Conservation (phyloP, 30 jellyfish, hydroid and myxozoan species). For the Aurelia sp. region DNA sequence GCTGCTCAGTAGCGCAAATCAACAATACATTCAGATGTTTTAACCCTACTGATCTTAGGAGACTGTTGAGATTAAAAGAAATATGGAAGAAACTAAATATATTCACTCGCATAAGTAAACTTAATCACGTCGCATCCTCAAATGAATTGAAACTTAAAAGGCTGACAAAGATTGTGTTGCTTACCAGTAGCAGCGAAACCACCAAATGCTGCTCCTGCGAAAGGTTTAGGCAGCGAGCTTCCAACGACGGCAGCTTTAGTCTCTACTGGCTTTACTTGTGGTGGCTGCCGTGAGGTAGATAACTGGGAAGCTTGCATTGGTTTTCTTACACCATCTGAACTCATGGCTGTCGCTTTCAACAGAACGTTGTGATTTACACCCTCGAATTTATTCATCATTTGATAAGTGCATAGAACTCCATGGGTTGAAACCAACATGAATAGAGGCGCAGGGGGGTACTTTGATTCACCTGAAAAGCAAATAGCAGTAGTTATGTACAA, state of each 20-base stretch:
- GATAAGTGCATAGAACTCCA: slow-evolving; percentile 84
- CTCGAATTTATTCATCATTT: slow-evolving; percentile 83
- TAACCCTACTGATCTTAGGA: no score
- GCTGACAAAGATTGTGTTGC: neutral
- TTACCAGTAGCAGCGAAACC: neutral
- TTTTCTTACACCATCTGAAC: slow-evolving; percentile 31
- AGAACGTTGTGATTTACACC: slow-evolving; percentile 68
- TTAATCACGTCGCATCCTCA: no score
- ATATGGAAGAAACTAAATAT: no score
- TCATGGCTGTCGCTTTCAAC: slow-evolving; percentile 24
- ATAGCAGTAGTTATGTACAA: no score
- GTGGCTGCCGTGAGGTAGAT: neutral
- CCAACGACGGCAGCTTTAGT: neutral
- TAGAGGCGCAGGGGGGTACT: slow-evolving; percentile 89
- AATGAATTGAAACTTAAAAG: no score
- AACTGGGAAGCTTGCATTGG: slow-evolving; percentile 6
- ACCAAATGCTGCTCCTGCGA: neutral
- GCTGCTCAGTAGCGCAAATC: no score
- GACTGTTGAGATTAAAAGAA: no score
- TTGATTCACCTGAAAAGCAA: slow-evolving; percentile 67
- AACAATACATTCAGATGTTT: no score
- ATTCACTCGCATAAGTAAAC: no score
- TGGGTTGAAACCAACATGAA: slow-evolving; percentile 82
- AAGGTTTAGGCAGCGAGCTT: slow-evolving; percentile 61
- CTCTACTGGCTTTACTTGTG: neutral